Evolutionary conservation across 2,113 vertebrate genomes (phyloP), one percentile per base, ranked within the genome.

Genomic region (Nyctereutes procyonoides): DNA sequence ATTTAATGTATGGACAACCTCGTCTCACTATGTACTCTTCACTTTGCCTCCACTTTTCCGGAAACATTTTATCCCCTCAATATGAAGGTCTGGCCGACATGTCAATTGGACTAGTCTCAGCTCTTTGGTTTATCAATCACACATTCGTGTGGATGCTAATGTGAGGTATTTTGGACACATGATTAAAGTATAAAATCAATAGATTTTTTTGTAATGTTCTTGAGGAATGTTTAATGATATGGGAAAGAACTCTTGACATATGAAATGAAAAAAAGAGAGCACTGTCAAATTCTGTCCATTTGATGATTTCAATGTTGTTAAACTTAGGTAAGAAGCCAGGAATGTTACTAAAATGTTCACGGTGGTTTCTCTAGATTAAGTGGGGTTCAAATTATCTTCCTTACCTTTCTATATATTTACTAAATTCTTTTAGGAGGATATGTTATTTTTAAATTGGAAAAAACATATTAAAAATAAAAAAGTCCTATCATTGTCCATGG

Each of bases 371-470:
- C 60, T 77, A 32, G 58, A 38, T 85, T 71, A 90, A 19, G 35
- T 10, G 5, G 65, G 6, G 48, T 32, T 80, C 38, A 51, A 63
- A 83, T 71, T 89, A 74, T 76, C 5, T 67, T 90, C 32, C 84
- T 96, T 53, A 63, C 11, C 22, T 26, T 13, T 80, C 76, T 28
- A 67, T 69, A 17, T 51, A 56, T 69, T 81, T 82, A 67, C n/a
- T 26, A 84, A 85, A 28, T 63, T 77, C 88, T 62, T 86, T 76
- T n/a, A 92, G 58, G 53, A 56, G 1, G 19, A 83, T 63, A 83
- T 51, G 30, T 58, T 91, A 82, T 88, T 97, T 88, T 94, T 85
- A 76, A 84, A 74, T 56, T 67, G 26, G 17, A 71, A 77, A 84
- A 82, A 56, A 55, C 2, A 32, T 71, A 82, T 93, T 85, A 83